phyloP scores from a whole-genome alignment of 2,888 invertebrate genomes.

The Apeira syringaria region DNA sequence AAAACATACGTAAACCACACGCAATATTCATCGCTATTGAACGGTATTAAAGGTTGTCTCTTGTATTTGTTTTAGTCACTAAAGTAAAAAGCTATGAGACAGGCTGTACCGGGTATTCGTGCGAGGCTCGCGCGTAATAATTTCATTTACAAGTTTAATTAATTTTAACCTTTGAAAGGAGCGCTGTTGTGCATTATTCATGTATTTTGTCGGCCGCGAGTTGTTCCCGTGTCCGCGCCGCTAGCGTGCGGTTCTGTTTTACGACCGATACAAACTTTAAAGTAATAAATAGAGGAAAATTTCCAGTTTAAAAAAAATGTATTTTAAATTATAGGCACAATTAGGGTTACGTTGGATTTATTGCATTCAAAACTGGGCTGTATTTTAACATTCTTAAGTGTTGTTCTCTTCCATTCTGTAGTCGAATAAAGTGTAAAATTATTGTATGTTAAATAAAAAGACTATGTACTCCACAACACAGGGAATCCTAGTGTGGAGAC shows the following conservation, averaged over 20 bases:
- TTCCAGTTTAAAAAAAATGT: too few relatives aligned
- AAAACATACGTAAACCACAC: slow-evolving; percentile 1
- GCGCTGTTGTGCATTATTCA: slow-evolving; percentile 41
- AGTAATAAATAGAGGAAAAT: slow-evolving; percentile 16
- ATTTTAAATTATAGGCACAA: too few relatives aligned
- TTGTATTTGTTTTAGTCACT: not conserved
- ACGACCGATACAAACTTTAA: slow-evolving; percentile 8
- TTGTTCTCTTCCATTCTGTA: too few relatives aligned
- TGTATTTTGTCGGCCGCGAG: slow-evolving; percentile 23
- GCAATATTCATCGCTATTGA: not conserved
- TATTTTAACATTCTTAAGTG: too few relatives aligned
- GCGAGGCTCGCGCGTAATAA: slow-evolving; percentile 44
- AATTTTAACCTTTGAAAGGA: slow-evolving; percentile 56
- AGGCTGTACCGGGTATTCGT: slow-evolving; percentile 18
- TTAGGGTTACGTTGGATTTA: too few relatives aligned
- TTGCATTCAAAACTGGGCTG: too few relatives aligned
- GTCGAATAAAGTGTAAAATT: too few relatives aligned
- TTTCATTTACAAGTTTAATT: slow-evolving; percentile 68
- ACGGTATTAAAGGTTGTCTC: not conserved
- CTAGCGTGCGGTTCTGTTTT: slow-evolving; percentile 12
- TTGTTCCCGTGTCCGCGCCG: slow-evolving; percentile 1
- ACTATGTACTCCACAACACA: too few relatives aligned
- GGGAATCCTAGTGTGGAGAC: too few relatives aligned
- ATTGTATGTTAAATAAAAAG: too few relatives aligned
- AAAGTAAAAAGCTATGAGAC: slow-evolving; percentile 14